A percentile compares a stretch with the other conserved stretches of the same genome.
Conservation (phyloP, 1,140 invertebrate species). For the Triops cancriformis region DNA sequence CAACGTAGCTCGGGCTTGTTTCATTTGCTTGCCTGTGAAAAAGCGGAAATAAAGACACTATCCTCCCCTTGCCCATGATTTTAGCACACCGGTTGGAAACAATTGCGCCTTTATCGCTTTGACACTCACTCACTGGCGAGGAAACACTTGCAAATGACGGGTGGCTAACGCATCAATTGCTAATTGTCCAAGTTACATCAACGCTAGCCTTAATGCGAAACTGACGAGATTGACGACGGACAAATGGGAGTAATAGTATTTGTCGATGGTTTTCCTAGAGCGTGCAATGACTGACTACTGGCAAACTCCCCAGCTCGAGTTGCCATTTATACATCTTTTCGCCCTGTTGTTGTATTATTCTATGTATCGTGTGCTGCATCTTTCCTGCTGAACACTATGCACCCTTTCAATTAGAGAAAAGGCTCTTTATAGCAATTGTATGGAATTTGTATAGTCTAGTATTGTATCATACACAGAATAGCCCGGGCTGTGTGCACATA, state of each 20-base stretch:
- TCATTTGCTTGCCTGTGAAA: too few species aligned
- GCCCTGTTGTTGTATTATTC: conserved; percentile 8
- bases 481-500: neutral
- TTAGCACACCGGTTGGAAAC: too few species aligned
- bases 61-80: too few species aligned
- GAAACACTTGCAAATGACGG: too few species aligned
- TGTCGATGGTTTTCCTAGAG: neutral
- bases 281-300: conserved; percentile 12
- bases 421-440: conserved; percentile 10
- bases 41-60: too few species aligned
- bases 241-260: neutral
- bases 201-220: neutral
- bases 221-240: neutral
- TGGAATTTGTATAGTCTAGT: conserved; percentile 14
- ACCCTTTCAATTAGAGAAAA: conserved; percentile 2
- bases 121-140: too few species aligned
- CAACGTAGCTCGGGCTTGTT: too few species aligned
- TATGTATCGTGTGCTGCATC: neutral
- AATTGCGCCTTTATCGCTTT: too few species aligned
- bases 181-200: too few species aligned
- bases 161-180: too few species aligned
- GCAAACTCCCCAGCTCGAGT: neutral
- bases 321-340: conserved; percentile 14
- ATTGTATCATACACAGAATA: conserved; percentile 5
- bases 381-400: neutral